A percentile compares a stretch with the other conserved stretches of the same genome.
Evolutionary conservation across 2,797 vertebrate species (phyloP).

Genomic region (Ptychobarbus kaznakovi): DNA sequence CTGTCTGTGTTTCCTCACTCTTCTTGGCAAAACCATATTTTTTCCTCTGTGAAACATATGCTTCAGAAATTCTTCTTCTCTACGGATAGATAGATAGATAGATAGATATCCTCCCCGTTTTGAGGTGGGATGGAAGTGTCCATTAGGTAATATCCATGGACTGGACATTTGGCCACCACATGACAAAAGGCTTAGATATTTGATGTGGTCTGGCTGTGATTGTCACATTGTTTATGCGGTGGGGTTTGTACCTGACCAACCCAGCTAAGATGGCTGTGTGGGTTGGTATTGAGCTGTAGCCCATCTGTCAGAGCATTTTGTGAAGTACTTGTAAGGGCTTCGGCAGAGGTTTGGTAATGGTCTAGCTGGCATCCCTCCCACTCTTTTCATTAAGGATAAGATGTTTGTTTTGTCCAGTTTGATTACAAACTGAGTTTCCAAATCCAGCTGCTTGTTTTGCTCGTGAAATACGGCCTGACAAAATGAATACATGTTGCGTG

Average conservation of each 20-base stretch:
- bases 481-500: background rate
- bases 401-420: slow-evolving; percentile 37
- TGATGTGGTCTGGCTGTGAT: slow-evolving; percentile 22
- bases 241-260: slow-evolving; percentile 18
- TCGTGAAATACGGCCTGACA: background rate
- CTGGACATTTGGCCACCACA: slow-evolving; percentile 21
- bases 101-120: background rate
- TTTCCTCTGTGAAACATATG: background rate
- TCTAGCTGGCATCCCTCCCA: slow-evolving; percentile 17
- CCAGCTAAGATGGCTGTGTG: slow-evolving; percentile 4
- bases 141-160: slow-evolving; percentile 14
- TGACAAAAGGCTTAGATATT: slow-evolving; percentile 2
- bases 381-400: slow-evolving; percentile 31
- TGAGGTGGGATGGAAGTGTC: background rate
- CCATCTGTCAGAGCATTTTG: slow-evolving; percentile 31
- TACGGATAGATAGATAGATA: background rate
- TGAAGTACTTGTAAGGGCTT: slow-evolving; percentile 31
- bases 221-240: background rate
- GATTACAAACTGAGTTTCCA: slow-evolving; percentile 18
- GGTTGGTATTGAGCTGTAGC: slow-evolving; percentile 17
- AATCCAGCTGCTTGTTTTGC: slow-evolving; percentile 27
- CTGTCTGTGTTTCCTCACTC: background rate
- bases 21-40: background rate
- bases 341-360: slow-evolving; percentile 19
- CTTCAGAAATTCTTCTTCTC: background rate